phyloP scores from a whole-genome alignment of 2,888 invertebrate species.

The Parasteatoda lunata region DNA sequence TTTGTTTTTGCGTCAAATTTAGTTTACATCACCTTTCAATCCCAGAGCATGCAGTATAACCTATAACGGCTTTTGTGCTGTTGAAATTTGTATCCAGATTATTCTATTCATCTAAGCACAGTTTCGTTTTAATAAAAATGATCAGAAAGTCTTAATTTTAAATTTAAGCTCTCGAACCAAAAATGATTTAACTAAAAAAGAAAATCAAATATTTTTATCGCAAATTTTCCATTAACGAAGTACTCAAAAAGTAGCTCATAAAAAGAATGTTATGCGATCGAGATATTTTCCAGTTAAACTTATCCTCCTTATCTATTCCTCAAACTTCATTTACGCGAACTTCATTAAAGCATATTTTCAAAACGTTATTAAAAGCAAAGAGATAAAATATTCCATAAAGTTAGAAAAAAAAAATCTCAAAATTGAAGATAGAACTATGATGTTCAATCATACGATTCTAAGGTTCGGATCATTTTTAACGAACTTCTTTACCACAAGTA shows the following conservation, averaged over 20 bases:
- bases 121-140: too few species aligned
- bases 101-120: too few species aligned
- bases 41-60: too few species aligned
- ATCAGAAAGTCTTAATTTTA: too few species aligned
- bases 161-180: too few species aligned
- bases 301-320: constrained; percentile 3
- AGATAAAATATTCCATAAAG: neutral
- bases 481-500: constrained; percentile 45
- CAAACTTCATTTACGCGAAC: constrained; percentile 15
- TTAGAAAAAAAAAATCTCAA: neutral
- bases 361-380: neutral
- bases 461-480: constrained; percentile 39
- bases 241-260: neutral
- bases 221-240: neutral
- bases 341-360: constrained; percentile 19
- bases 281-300: neutral
- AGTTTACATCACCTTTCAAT: too few species aligned
- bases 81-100: too few species aligned
- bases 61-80: too few species aligned
- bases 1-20: too few species aligned
- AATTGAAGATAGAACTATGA: neutral
- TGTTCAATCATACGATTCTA: constrained; percentile 37
- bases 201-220: neutral
- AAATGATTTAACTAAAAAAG: too few species aligned
- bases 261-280: constrained; percentile 7